These are phyloP conservation scores for Sepiola atlantica DNA, from an alignment of 2,888 invertebrate genomes.

Conservation along the genomic window DNA sequence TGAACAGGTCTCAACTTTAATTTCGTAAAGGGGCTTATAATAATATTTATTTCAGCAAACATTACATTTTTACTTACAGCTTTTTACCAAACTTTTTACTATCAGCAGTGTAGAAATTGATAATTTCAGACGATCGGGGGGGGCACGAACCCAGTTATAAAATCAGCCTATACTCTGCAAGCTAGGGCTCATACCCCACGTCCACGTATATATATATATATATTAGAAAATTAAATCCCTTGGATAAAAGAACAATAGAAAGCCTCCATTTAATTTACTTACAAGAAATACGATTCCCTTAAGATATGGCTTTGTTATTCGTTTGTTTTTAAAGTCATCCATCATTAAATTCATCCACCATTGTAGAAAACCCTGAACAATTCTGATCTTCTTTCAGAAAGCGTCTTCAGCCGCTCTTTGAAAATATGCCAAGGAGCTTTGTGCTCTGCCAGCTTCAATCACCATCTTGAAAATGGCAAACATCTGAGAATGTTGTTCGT, in stretches of 20 bases:
- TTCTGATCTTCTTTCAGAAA: not conserved
- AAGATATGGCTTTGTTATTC: not conserved
- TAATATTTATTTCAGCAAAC: no score
- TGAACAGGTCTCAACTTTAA: no score
- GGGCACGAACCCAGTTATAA: no score
- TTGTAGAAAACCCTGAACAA: not conserved
- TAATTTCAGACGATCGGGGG: no score
- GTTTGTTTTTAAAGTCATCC: not conserved
- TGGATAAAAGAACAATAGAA: not conserved
- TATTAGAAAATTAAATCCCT: not conserved
- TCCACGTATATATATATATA: not conserved
- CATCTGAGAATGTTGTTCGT: not conserved
- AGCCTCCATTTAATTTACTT: not conserved
- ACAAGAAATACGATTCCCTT: not conserved
- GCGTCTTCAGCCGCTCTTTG: not conserved
- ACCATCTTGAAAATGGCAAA: slow-evolving; percentile 8
- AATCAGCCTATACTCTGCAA: no score
- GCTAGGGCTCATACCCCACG: no score
- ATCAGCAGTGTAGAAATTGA: no score
- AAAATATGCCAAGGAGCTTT: not conserved
- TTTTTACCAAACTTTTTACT: no score
- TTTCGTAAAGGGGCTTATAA: no score
- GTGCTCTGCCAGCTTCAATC: not conserved
- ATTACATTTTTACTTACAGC: no score
- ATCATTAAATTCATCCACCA: not conserved